phyloP scores from a whole-genome alignment of 2,113 vertebrate species.

The Notiomystis cincta region DNA sequence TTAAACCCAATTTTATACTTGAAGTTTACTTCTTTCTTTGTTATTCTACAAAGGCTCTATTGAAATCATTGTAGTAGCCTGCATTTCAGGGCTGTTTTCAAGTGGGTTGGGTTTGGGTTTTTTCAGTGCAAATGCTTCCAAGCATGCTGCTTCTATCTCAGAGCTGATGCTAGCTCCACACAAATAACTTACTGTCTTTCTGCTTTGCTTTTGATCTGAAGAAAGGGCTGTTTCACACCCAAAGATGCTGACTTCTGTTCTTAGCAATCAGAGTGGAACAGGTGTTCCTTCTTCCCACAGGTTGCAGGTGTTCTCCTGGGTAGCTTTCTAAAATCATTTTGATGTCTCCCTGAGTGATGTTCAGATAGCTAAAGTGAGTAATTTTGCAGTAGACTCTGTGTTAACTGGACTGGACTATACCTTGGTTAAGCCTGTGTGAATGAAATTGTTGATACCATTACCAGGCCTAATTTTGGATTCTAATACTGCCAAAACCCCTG shows the following conservation, averaged over 20 bases:
- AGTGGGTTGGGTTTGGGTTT: neutral
- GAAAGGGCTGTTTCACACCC: neutral
- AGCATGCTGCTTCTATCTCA: neutral
- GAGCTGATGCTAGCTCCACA: neutral
- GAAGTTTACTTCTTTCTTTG: neutral
- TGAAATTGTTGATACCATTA: neutral
- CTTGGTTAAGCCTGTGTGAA: neutral
- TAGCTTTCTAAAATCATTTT: neutral
- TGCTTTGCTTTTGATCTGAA: constrained; percentile 31
- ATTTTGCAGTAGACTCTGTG: neutral
- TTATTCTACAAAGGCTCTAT: neutral
- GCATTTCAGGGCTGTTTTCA: neutral
- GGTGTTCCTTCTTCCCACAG: constrained; percentile 1
- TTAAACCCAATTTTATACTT: neutral
- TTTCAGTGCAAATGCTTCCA: neutral
- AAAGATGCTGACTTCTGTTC: constrained; percentile 28
- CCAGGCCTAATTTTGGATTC: neutral
- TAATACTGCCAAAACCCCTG: neutral
- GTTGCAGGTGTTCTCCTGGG: constrained; percentile 17
- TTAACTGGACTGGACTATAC: neutral
- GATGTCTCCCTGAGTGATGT: neutral
- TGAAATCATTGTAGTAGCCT: neutral
- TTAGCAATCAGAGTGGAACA: neutral
- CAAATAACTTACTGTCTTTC: constrained; percentile 11
- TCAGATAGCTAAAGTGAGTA: neutral